Evolutionary conservation across 2,797 vertebrate genomes (phyloP).

Genomic region (Rhinoraja longicauda): DNA sequence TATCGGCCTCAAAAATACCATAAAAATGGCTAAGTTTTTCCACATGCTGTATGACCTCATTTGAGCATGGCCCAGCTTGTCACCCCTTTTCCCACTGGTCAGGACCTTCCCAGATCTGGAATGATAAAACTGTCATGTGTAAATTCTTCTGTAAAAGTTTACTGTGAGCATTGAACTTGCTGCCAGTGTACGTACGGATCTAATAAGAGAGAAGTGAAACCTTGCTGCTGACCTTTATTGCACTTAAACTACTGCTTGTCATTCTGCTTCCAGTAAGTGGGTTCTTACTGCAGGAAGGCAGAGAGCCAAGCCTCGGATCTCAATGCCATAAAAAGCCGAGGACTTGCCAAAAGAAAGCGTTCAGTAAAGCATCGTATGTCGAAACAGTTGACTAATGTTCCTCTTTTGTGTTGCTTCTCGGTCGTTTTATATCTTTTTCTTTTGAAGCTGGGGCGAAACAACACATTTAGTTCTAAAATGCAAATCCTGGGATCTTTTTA

Average conservation of each 20-base stretch:
- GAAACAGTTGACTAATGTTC: neutral
- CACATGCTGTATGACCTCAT: constrained; percentile 50
- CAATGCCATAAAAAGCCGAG: constrained; percentile 66
- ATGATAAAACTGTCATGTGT: constrained; percentile 49
- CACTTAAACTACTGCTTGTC: constrained; percentile 59
- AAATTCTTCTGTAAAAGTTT: constrained; percentile 46
- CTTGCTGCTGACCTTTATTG: constrained; percentile 56
- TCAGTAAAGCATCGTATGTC: constrained; percentile 50
- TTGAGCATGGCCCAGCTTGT: constrained; percentile 46
- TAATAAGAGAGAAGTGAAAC: constrained; percentile 49
- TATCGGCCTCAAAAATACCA: constrained; percentile 42
- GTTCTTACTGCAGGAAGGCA: constrained; percentile 47
- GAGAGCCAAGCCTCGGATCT: constrained; percentile 60
- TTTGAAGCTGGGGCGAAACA: neutral
- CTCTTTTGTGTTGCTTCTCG: neutral
- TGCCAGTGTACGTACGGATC: constrained; percentile 57
- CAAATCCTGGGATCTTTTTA: neutral
- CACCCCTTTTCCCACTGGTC: constrained; percentile 41
- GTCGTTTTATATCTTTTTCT: neutral
- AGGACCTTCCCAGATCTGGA: constrained; percentile 40
- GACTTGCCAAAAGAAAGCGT: constrained; percentile 69
- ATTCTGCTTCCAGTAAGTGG: constrained; percentile 59
- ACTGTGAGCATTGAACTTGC: constrained; percentile 56
- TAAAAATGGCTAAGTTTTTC: constrained; percentile 49
- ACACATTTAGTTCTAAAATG: constrained; percentile 1